A percentile compares a stretch with the other conserved stretches of the same genome.
Conservation (phyloP, 2,113 vertebrate genomes). For the Argyrosomus japonicus region DNA sequence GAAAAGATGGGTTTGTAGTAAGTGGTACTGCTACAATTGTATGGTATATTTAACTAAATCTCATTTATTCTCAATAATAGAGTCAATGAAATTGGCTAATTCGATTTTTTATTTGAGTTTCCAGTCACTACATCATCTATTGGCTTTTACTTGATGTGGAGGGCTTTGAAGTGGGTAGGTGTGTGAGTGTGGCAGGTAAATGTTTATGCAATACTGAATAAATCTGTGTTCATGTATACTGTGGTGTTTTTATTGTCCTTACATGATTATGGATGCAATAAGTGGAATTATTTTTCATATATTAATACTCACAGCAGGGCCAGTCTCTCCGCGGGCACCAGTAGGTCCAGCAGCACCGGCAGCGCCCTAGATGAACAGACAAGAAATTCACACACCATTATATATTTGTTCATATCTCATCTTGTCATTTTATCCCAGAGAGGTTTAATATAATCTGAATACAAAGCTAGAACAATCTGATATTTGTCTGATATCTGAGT, state of each 20-base stretch:
- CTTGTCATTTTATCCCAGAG: neutral
- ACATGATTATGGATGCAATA: neutral
- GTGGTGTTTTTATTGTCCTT: neutral
- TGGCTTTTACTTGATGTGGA: neutral
- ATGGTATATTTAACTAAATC: neutral
- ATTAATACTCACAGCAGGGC: conserved; percentile 79
- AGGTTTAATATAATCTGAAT: neutral
- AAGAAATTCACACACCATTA: conserved; percentile 1
- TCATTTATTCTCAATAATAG: neutral
- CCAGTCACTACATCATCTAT: neutral
- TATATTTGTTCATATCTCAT: neutral
- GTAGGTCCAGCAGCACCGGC: conserved; percentile 79
- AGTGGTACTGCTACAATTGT: neutral
- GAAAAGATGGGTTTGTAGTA: neutral
- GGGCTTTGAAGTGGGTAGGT: neutral
- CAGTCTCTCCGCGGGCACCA: conserved; percentile 85
- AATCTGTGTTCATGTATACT: neutral
- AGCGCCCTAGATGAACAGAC: conserved; percentile 77
- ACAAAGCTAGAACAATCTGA: neutral
- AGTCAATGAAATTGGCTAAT: neutral
- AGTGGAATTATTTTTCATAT: neutral
- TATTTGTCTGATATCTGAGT: neutral
- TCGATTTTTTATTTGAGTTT: neutral
- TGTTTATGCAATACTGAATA: neutral
- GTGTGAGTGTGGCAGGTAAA: neutral